A percentile compares a stretch with the other conserved stretches of the same genome.
These are phyloP conservation scores for Chironomus tentans DNA, from an alignment of 2,888 invertebrate species.

Conservation along the genomic window DNA sequence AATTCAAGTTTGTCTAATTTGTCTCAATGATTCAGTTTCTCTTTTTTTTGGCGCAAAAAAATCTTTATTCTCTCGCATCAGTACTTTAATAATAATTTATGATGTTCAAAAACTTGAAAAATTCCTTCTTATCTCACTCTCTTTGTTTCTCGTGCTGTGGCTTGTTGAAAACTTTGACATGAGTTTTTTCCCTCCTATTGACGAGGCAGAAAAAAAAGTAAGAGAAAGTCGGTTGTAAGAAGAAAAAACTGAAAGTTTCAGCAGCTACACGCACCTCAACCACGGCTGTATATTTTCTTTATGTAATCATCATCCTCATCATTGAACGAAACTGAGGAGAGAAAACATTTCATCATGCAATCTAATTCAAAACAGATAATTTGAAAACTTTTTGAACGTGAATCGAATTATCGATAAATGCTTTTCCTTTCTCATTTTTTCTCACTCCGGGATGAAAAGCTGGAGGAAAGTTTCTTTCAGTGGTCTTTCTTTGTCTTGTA, in stretches of 20 bases:
- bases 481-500: not conserved
- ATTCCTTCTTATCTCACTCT: not conserved
- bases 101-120: not conserved
- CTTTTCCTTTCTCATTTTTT: not conserved
- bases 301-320: not conserved
- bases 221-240: not conserved
- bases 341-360: not conserved
- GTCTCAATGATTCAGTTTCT: not conserved
- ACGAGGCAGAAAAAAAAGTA: not conserved
- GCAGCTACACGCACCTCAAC: not conserved
- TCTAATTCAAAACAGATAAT: constrained; percentile 16
- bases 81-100: not conserved
- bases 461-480: not conserved
- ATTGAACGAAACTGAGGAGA: not conserved
- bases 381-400: constrained; percentile 25
- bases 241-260: too few relatives aligned
- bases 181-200: not conserved
- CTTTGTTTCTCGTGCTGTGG: not conserved
- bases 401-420: not conserved
- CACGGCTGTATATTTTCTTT: not conserved
- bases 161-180: not conserved
- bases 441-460: not conserved
- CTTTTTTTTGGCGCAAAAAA: not conserved
- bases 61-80: not conserved
- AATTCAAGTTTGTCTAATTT: not conserved